These are phyloP conservation scores for Daubentonia madagascariensis DNA, from an alignment of 2,113 vertebrate species.

Conservation along the genomic window DNA sequence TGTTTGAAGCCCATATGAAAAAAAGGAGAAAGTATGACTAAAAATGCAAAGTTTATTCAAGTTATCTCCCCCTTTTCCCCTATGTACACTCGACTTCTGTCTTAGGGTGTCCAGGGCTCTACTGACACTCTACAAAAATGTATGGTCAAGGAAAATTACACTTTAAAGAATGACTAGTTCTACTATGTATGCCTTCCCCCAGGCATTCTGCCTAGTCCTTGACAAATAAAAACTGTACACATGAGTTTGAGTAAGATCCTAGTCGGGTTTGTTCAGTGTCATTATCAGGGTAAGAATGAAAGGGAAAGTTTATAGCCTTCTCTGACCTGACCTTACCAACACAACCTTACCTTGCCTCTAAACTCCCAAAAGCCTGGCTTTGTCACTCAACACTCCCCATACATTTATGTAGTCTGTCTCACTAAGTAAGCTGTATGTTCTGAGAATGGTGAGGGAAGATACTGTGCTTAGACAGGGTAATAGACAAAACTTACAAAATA, in stretches of 20 bases:
- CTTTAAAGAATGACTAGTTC: neutral
- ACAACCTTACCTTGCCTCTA: neutral
- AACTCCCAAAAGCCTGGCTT: slow-evolving; percentile 3
- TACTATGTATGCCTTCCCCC: neutral
- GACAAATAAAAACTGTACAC: neutral
- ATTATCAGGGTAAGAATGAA: neutral
- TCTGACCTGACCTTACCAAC: neutral
- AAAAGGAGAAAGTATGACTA: neutral
- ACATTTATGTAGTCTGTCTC: neutral
- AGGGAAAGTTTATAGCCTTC: neutral
- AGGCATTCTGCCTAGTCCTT: neutral
- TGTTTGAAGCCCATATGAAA: neutral
- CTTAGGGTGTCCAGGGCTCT: neutral
- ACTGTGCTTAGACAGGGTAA: neutral
- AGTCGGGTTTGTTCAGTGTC: neutral
- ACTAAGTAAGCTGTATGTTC: neutral
- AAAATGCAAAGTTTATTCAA: neutral
- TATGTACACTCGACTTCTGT: neutral
- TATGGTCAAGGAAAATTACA: neutral
- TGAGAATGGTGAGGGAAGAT: neutral
- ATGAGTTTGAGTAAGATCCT: neutral
- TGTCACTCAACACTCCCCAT: neutral
- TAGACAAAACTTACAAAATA: neutral
- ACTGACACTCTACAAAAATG: neutral
- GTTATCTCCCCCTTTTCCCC: neutral